phyloP scores from a whole-genome alignment of 2,797 vertebrate genomes.

The Lithobates sylvaticus region DNA sequence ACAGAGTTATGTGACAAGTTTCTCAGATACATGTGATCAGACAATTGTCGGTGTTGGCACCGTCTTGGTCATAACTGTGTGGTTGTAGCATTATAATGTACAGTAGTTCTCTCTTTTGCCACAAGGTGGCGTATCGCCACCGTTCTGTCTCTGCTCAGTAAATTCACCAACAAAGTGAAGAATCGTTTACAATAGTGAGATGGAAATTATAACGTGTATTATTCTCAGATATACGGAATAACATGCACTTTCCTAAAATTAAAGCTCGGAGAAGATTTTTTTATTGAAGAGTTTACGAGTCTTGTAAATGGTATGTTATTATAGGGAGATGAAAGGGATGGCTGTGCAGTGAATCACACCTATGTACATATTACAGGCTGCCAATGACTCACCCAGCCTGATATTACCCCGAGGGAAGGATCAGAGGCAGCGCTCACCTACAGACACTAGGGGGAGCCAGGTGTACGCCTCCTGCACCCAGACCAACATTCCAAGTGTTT shows the following conservation, averaged over 20 bases:
- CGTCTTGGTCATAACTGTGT: no score
- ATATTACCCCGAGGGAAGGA: no score
- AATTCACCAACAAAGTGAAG: background rate
- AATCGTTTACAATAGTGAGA: background rate
- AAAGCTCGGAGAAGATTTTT: background rate
- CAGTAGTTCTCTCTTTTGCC: background rate
- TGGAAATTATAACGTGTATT: background rate
- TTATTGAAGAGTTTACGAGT: background rate
- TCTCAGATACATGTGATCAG: no score
- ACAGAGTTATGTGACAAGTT: no score
- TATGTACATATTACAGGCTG: background rate
- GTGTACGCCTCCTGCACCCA: no score
- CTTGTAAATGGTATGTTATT: background rate
- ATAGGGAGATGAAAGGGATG: background rate
- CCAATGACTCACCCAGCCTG: background rate
- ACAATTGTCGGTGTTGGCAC: no score
- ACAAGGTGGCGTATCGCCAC: background rate
- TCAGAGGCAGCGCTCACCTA: background rate
- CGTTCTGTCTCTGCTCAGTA: background rate
- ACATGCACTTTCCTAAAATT: background rate
- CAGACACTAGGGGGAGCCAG: background rate
- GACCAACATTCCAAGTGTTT: no score
- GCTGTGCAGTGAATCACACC: slow-evolving; percentile 18
- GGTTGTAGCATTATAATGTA: no score
- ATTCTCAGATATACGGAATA: background rate